A percentile compares a stretch with the other conserved stretches of the same genome.
These are phyloP conservation scores for Brienomyrus longianalis DNA, from an alignment of 2,113 vertebrate genomes.

Conservation along the genomic window DNA sequence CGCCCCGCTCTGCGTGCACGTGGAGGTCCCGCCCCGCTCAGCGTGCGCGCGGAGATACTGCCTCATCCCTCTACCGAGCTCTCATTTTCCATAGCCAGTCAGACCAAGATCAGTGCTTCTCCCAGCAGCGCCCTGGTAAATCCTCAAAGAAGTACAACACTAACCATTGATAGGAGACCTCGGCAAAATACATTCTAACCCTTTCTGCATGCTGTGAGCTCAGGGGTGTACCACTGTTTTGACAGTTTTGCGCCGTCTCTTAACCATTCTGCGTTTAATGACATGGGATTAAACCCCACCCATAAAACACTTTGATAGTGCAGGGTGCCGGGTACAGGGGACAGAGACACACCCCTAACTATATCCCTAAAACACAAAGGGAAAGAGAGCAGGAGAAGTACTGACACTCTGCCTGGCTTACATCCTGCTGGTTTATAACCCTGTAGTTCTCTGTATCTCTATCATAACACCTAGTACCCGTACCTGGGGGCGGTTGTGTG, in stretches of 20 bases:
- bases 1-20: no score
- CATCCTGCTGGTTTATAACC: background rate
- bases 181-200: background rate
- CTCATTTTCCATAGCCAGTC: background rate
- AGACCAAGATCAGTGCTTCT: background rate
- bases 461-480: background rate
- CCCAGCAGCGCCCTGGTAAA: background rate
- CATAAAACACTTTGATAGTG: background rate
- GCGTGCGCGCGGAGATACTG: background rate
- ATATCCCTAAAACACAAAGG: background rate
- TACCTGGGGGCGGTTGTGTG: background rate
- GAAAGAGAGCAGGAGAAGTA: background rate
- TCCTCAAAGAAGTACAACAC: background rate
- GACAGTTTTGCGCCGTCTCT: background rate
- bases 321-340: background rate
- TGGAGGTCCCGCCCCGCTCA: background rate
- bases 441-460: background rate
- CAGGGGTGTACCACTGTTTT: background rate
- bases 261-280: background rate
- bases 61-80: background rate
- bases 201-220: background rate
- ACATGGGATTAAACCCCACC: background rate
- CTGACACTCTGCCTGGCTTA: background rate
- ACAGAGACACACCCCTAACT: background rate
- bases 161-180: background rate